These are phyloP conservation scores for Agrilus mali DNA, from an alignment of 2,888 invertebrate species.

Conservation along the genomic window DNA sequence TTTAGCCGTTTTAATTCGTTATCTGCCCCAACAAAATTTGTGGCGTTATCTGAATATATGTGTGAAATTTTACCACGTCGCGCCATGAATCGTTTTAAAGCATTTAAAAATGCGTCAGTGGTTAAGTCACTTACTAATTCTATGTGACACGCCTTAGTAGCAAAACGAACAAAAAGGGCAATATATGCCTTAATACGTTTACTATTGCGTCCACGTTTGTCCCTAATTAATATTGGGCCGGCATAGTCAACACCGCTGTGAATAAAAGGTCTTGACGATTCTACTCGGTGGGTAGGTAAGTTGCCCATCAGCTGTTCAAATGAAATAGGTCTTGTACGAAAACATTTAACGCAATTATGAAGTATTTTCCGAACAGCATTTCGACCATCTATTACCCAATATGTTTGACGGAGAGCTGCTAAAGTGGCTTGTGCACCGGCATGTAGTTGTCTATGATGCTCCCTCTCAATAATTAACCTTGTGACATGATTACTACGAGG, in stretches of 20 bases:
- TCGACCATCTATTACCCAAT: conserved; percentile 7
- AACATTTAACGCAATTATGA: conserved; percentile 6
- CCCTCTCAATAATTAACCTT: background rate
- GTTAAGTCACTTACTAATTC: conserved; percentile 12
- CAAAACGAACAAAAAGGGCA: conserved; percentile 17
- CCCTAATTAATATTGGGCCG: conserved; percentile 17
- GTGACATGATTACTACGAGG: conserved; percentile 1
- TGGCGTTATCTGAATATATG: conserved; percentile 12
- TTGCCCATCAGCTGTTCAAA: conserved; percentile 16
- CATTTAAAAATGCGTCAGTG: conserved; percentile 10
- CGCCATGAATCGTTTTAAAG: conserved; percentile 10
- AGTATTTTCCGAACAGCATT: conserved; percentile 2
- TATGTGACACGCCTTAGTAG: conserved; percentile 16
- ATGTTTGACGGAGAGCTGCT: conserved; percentile 5
- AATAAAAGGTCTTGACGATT: conserved; percentile 15
- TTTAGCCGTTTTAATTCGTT: conserved; percentile 4
- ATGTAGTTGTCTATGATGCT: conserved; percentile 1
- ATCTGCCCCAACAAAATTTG: conserved; percentile 11
- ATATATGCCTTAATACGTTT: conserved; percentile 7
- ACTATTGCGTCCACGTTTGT: conserved; percentile 10
- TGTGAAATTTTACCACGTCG: conserved; percentile 8
- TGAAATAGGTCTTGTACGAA: conserved; percentile 3
- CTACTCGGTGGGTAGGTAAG: conserved; percentile 16
- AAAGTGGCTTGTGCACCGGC: conserved; percentile 9
- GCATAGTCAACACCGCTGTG: conserved; percentile 18